Percentiles rank a stretch among this genome's conserved stretches.
Evolutionary conservation across 2,797 vertebrate species (phyloP).

Genomic region (Scolopax bukidnonensis): DNA sequence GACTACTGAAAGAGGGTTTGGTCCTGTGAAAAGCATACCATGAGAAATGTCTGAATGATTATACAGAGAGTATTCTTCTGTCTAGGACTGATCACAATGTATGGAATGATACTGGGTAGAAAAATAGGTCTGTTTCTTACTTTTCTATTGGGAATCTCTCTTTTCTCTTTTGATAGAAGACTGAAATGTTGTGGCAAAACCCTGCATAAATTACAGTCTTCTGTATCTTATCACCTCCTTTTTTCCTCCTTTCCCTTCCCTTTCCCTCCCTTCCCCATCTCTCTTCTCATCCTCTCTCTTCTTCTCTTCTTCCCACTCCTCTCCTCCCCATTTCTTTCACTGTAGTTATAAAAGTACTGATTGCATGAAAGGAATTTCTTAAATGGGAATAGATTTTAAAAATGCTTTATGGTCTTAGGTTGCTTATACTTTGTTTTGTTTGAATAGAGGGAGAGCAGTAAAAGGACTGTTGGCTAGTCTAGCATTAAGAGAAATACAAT

Average conservation of each 20-base stretch:
- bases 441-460: not conserved
- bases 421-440: not conserved
- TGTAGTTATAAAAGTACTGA: not conserved
- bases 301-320: too few species aligned
- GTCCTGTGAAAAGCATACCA: not conserved
- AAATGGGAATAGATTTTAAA: not conserved
- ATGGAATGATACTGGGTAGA: not conserved
- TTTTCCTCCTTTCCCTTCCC: not conserved
- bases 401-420: not conserved
- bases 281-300: too few species aligned
- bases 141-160: not conserved
- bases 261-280: not conserved
- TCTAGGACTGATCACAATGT: not conserved
- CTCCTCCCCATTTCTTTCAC: not conserved
- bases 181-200: not conserved
- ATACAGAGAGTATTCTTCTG: not conserved
- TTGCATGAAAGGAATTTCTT: not conserved
- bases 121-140: not conserved
- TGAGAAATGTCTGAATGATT: not conserved
- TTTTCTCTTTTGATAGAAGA: not conserved
- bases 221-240: fast-evolving
- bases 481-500: not conserved
- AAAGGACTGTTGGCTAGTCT: not conserved
- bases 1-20: not conserved
- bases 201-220: not conserved